Base-by-base conservation (phyloP, 2,888 invertebrate species). In the Lypha dubia region DNA sequence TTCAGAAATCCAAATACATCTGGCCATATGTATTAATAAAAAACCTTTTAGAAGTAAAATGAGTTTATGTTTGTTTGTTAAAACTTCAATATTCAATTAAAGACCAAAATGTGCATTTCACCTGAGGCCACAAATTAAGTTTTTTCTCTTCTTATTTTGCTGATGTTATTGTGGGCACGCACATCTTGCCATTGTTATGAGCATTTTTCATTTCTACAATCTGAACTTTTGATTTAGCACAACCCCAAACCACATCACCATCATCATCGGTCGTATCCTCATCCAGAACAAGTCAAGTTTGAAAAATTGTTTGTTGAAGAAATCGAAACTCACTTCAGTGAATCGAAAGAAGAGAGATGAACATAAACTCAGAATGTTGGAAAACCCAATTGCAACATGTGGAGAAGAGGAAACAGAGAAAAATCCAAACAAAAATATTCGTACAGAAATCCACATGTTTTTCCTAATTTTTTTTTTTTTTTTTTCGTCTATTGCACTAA, bases 11-110 rank as follows among this genome's bases (percentile, higher is more conserved):
- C n/a, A n/a, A n/a, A 28, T 56, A 71, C 8, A 51, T 63, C 41
- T 49, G 51, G 24, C 38, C 62, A 41, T 46, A 24, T 53, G 5
- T 20, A 20, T 28, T 22, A 35, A 35, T 7, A 58, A 58, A 58
- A 76, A 67, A n/a, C 15, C 58, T 68, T 41, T 49, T 70, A n/a
- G 32, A 41, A 44, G 32, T 44, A 41, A 62, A 76, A 56, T 53
- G 24, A 35, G 24, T 53, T 44, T 63, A 24, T 38, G 38, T 77
- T 70, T 74, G 68, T 76, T 82, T 82, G 70, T 32, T 63, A 28
- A 56, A 82, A 82, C 81, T 76, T 82, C 81, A 70, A 82, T 82
- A 76, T 82, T 82, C 81, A 82, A 82, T 82, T 82, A 82, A 82
- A 82, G 76, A 82, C 75, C 81, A 65, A 82, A 82, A 76, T 82